Base-by-base conservation (phyloP, 30 jellyfish, hydroid and myxozoan species). In the Hydractinia echinata region DNA sequence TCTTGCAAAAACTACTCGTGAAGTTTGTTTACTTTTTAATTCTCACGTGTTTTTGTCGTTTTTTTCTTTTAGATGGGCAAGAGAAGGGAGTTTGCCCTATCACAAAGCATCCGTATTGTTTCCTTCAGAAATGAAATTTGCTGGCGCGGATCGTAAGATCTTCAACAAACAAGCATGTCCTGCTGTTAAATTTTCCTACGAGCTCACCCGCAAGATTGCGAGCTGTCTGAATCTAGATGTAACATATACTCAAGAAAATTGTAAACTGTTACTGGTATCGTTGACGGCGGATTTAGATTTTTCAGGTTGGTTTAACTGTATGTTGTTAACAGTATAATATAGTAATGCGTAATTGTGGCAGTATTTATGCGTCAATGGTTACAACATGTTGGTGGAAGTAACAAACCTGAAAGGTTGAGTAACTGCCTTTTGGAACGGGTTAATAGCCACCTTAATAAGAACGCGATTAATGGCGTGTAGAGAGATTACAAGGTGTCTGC, bases 31-130 rank as follows among this genome's bases (percentile, higher is more conserved):
- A 30, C n/a, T 30, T 30, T 30, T 30, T 30, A 30, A 30, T 30
- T 30, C 44, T 30, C 2, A 30, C 44, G 44, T 30, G 44, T 30
- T 58, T 58, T 16, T 11, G 21, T 68, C 50, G 51, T 11, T 10
- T 67, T 48, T 15, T 64, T 71, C 16, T 69, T 53, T 8, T 73
- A 83, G 92, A 71, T 83, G 92, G 92, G 66, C 70, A 1, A 71
- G 73, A 9, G 92, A 83, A 54, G 89, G 92, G n/a, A 19, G 49
- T 48, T 4, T 83, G 8, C 92, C 92, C 1, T 83, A 83, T 56
- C 92, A 83, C 69, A 83, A 83, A 54, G 89, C 92, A 10, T 76
- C 92, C 10, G 89, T 30, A 51, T 73, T 83, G 10, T 68, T 83
- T 30, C 92, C 92, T 5, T 61, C 48, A 70, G 56, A 73, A n/a